These are phyloP conservation scores for Panulirus ornatus DNA, from an alignment of 1,140 invertebrate genomes.

Conservation along the genomic window DNA sequence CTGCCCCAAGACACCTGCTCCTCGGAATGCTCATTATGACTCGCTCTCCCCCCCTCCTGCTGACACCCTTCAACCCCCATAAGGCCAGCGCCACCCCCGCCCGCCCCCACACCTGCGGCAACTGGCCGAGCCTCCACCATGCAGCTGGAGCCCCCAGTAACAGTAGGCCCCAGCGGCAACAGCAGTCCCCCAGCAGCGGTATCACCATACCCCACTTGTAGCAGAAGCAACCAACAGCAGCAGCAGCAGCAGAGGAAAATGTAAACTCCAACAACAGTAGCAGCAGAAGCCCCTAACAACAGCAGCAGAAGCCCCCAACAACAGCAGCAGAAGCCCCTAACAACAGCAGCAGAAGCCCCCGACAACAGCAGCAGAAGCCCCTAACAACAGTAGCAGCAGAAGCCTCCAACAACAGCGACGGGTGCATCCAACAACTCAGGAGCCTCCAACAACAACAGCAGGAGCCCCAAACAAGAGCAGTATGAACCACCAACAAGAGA, in stretches of 20 bases:
- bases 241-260: background rate
- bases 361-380: too few relatives aligned
- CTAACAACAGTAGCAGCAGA: too few relatives aligned
- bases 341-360: too few relatives aligned
- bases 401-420: too few relatives aligned
- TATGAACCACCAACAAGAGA: too few relatives aligned
- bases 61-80: constrained; percentile 36
- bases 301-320: too few relatives aligned
- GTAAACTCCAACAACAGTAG: too few relatives aligned
- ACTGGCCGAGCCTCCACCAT: background rate
- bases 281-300: too few relatives aligned
- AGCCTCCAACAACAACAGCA: too few relatives aligned
- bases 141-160: background rate
- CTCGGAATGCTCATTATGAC: constrained; percentile 59
- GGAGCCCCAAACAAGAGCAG: too few relatives aligned
- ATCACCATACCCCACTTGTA: background rate
- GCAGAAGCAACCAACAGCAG: background rate
- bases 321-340: too few relatives aligned
- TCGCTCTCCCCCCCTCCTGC: constrained; percentile 17
- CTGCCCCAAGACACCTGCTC: constrained; percentile 53
- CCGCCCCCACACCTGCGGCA: background rate
- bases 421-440: too few relatives aligned
- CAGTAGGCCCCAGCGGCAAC: background rate
- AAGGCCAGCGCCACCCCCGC: constrained; percentile 10
- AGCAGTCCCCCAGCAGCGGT: background rate